A percentile compares a stretch with the other conserved stretches of the same genome.
Conservation (phyloP, 2,797 vertebrate species). For the Semotilus atromaculatus region DNA sequence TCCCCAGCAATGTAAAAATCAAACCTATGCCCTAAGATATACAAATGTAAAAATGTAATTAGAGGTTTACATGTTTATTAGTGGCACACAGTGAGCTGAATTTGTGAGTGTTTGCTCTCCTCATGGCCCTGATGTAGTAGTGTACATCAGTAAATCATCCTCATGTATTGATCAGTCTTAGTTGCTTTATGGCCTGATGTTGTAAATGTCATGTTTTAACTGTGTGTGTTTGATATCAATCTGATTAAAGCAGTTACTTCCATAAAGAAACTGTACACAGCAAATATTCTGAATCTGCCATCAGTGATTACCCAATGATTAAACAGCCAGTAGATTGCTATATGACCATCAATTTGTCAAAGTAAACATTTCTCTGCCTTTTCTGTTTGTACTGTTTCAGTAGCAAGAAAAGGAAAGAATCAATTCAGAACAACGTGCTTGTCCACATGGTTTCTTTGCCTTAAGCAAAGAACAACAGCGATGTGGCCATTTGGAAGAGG, state of each 20-base stretch:
- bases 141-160: constrained; percentile 79
- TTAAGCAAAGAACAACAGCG: constrained; percentile 46
- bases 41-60: background rate
- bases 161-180: constrained; percentile 80
- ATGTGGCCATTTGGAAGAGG: constrained; percentile 5
- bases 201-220: constrained; percentile 86
- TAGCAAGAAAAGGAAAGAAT: constrained; percentile 28
- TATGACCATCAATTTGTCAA: constrained; percentile 71
- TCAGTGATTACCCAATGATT: constrained; percentile 79
- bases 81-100: background rate
- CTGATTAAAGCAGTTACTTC: constrained; percentile 84
- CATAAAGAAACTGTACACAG: constrained; percentile 74
- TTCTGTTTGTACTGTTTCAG: constrained; percentile 64
- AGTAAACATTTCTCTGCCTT: constrained; percentile 68
- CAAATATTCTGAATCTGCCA: constrained; percentile 73
- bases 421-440: constrained; percentile 18
- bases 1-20: background rate
- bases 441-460: constrained; percentile 38
- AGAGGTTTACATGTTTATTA: constrained; percentile 2
- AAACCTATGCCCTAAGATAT: background rate
- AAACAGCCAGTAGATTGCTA: constrained; percentile 73
- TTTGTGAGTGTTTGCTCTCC: constrained; percentile 24
- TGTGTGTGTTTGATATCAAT: constrained; percentile 83
- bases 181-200: constrained; percentile 81
- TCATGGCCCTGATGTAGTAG: constrained; percentile 71